Percentiles rank a stretch among this genome's conserved stretches.
These are phyloP conservation scores for Opisthograptis luteolata DNA, from an alignment of 2,888 invertebrate genomes.

Conservation along the genomic window DNA sequence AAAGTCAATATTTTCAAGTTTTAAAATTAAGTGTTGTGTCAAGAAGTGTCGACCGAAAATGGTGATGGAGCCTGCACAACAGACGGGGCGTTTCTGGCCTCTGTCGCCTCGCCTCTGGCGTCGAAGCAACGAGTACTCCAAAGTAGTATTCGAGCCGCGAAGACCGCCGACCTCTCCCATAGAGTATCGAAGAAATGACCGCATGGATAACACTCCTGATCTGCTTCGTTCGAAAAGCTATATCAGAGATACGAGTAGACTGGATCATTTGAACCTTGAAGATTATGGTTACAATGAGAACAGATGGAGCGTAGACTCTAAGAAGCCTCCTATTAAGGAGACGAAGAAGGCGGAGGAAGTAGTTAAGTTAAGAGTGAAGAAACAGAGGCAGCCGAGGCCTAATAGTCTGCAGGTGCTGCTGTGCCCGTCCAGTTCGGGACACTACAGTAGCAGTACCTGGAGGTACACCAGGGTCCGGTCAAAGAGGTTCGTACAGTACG, in stretches of 20 bases:
- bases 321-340: slow-evolving; percentile 68
- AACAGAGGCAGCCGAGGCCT: slow-evolving; percentile 72
- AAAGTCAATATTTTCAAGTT: slow-evolving; percentile 48
- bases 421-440: slow-evolving; percentile 76
- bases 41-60: slow-evolving; percentile 58
- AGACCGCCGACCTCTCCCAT: slow-evolving; percentile 70
- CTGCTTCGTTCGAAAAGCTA: slow-evolving; percentile 64
- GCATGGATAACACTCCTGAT: slow-evolving; percentile 64
- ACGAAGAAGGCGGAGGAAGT: slow-evolving; percentile 55
- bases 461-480: slow-evolving; percentile 76
- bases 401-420: slow-evolving; percentile 76
- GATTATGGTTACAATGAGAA: slow-evolving; percentile 47
- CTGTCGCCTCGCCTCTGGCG: slow-evolving; percentile 77
- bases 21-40: slow-evolving; percentile 37
- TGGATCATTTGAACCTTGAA: slow-evolving; percentile 69
- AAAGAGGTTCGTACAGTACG: slow-evolving; percentile 63
- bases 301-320: slow-evolving; percentile 66
- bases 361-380: slow-evolving; percentile 71
- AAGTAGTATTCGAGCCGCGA: slow-evolving; percentile 77
- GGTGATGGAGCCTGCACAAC: slow-evolving; percentile 78
- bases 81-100: slow-evolving; percentile 75
- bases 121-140: slow-evolving; percentile 76
- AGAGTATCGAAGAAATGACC: slow-evolving; percentile 55
- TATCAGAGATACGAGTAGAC: slow-evolving; percentile 55
- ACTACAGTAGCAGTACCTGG: slow-evolving; percentile 79